phyloP scores from a whole-genome alignment of 2,113 vertebrate genomes.

The Mobula birostris region DNA sequence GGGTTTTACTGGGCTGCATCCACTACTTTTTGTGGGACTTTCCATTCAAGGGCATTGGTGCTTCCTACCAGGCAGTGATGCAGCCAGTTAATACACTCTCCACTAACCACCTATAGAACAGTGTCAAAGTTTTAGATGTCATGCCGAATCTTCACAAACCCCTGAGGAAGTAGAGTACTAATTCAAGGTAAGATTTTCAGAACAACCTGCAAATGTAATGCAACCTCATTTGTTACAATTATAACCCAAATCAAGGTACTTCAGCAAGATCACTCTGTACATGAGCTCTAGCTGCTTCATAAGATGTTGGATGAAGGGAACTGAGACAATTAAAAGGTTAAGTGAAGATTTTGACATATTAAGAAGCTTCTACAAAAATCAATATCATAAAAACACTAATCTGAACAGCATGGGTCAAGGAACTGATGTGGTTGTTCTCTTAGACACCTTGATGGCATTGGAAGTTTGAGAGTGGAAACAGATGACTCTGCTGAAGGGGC shows the following conservation, averaged over 20 bases:
- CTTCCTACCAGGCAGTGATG: no score
- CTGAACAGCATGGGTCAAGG: no score
- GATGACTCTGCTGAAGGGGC: slow-evolving; percentile 18
- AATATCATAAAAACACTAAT: not conserved
- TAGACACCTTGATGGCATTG: not conserved
- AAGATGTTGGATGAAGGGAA: not conserved
- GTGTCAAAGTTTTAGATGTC: no score
- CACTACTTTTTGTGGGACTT: no score
- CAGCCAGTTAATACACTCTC: no score
- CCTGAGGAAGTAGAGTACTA: no score
- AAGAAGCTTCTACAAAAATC: not conserved
- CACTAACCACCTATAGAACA: no score
- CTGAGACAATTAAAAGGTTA: not conserved
- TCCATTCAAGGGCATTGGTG: no score
- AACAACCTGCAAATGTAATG: not conserved
- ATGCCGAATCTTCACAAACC: no score
- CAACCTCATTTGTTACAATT: not conserved
- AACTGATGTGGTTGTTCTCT: slow-evolving; percentile 14
- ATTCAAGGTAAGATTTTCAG: not conserved
- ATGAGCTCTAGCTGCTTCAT: not conserved
- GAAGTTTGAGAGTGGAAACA: not conserved
- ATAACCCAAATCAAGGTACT: not conserved
- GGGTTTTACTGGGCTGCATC: no score
- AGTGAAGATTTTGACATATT: not conserved
- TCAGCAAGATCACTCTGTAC: not conserved